Evolutionary conservation across 1,140 invertebrate genomes (phyloP).

Genomic region (Solen grandis): DNA sequence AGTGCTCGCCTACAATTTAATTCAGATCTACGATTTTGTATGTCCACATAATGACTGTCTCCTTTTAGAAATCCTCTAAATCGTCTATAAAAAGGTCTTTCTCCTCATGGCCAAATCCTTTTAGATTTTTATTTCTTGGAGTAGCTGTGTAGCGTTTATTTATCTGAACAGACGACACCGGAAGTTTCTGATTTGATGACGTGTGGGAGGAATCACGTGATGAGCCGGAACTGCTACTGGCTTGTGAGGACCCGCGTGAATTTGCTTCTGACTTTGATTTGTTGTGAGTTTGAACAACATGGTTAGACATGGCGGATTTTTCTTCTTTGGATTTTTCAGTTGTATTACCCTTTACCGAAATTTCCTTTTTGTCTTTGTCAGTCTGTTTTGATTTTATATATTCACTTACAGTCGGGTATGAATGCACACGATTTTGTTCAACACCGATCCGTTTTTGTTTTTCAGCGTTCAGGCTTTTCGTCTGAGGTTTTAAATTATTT

Average conservation of each 20-base stretch:
- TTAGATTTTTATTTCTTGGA: slow-evolving; percentile 17
- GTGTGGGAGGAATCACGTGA: background rate
- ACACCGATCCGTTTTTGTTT: background rate
- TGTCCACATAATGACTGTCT: too few species aligned
- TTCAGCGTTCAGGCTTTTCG: background rate
- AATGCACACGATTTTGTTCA: background rate
- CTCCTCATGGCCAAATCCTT: slow-evolving; percentile 35
- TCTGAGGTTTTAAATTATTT: background rate
- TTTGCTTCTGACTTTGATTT: too few species aligned
- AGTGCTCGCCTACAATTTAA: too few species aligned
- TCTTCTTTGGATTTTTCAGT: background rate
- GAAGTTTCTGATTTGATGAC: background rate
- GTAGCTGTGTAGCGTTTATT: background rate
- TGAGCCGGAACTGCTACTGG: background rate
- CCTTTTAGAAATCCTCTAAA: slow-evolving; percentile 34
- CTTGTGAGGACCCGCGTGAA: background rate
- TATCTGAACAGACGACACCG: background rate
- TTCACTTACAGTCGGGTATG: background rate
- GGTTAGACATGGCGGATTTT: background rate
- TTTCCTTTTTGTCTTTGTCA: background rate
- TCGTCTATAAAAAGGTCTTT: slow-evolving; percentile 27
- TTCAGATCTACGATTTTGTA: too few species aligned
- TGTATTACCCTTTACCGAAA: background rate
- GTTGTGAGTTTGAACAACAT: background rate
- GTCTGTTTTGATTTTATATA: background rate